Evolutionary conservation across 2,888 invertebrate species (phyloP).

Genomic region (Apamea monoglypha): DNA sequence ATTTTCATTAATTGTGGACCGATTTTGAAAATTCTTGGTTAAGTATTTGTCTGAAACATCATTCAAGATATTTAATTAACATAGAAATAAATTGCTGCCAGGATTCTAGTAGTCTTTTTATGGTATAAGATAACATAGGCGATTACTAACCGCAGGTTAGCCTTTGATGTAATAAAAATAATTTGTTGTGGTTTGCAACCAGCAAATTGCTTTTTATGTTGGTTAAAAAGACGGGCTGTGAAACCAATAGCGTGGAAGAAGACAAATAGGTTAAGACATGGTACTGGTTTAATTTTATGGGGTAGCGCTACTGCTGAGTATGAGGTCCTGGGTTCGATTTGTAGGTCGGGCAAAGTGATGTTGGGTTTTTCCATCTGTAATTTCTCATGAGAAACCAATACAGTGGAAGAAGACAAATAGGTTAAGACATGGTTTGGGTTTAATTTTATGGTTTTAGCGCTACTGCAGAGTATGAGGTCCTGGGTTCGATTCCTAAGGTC

Average conservation of each 20-base stretch:
- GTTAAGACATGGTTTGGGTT: background rate
- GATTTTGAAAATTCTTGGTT: background rate
- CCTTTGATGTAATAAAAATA: constrained; percentile 17
- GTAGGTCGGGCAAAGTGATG: background rate
- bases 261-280: background rate
- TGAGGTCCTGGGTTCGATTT: background rate
- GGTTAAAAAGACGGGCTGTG: background rate
- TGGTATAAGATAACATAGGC: background rate
- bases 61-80: background rate
- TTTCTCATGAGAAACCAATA: background rate
- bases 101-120: background rate
- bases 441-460: background rate
- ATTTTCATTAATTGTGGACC: background rate
- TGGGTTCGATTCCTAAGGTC: background rate
- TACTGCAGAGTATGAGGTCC: background rate
- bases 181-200: constrained; percentile 24
- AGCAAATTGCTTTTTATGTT: constrained; percentile 10
- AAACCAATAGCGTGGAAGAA: background rate
- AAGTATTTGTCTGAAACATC: background rate
- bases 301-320: background rate
- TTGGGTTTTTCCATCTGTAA: background rate
- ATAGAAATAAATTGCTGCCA: background rate
- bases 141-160: constrained; percentile 16
- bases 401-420: background rate
- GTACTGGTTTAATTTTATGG: background rate